Evolutionary conservation across 1,140 invertebrate genomes (phyloP), one percentile per base, ranked within the genome.

Genomic region (Drosophila takahashii): DNA sequence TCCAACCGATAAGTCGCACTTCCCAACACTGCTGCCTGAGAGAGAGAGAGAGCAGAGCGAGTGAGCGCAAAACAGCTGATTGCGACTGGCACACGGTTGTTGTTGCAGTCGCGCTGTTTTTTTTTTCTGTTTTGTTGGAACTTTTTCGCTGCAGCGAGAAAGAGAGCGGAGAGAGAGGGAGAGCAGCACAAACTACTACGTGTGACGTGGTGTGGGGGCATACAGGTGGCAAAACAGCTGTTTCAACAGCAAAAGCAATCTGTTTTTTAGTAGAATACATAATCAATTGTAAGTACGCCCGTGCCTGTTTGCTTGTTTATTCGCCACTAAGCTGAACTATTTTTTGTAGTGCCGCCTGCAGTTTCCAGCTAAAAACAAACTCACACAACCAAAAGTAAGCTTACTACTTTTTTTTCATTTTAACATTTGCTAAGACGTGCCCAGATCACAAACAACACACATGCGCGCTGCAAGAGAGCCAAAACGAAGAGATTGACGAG

Each of bases 191-290:
- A 69, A 44, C 51, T 53, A 64, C 67, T 71, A 67, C 65, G 45
- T 77, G 76, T 84, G 77, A 84, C 84, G 79, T 89, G 84, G 67
- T 77, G 67, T 77, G 67, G 70, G 51, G 80, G 70, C 51, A 77
- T 36, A 77, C 42, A 87, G 76, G 76, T 80, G 79, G 67, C 64
- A 80, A 84, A 89, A 89, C 84, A 89, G 84, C 84, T 89, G 84
- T 89, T 90, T 61, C 69, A 89, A 89, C 77, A 84, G 52, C 42
- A 64, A 81, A 57, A 47, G 48, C 42, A 64, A 70, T 70, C 64
- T 37, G 50, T 70, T 70, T 57, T 50, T 56, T 70, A 57, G 29
- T 69, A 70, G 64, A 70, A 70, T 42, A 70, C 54, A 27, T 66
- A 54, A 77, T 71, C 79, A 77, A 84, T 70, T 61, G 60, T 61